Evolutionary conservation across 53 echinoderm and acorn worm genomes (phyloP).

Genomic region (Actinopyga echinites): DNA sequence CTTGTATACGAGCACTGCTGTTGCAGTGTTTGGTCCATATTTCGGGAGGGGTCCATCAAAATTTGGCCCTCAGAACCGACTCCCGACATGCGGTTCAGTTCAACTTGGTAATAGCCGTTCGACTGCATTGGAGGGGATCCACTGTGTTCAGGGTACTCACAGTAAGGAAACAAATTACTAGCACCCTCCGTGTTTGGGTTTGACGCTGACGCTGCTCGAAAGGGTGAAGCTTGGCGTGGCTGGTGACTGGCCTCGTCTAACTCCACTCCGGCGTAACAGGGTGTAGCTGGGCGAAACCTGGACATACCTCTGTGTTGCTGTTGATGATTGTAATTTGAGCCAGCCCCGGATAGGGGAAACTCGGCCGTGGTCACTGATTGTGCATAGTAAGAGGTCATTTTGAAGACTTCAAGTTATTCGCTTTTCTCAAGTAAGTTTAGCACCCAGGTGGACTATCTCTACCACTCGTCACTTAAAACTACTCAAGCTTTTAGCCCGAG

Average conservation of each 20-base stretch:
- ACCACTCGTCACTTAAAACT: conserved; percentile 2
- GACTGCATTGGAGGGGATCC: conserved; percentile 43
- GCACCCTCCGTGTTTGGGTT: conserved; percentile 20
- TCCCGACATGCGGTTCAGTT: conserved; percentile 28
- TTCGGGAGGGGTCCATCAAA: conserved; percentile 36
- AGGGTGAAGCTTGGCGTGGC: conserved; percentile 46
- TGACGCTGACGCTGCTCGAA: conserved; percentile 21
- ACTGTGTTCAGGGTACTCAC: conserved; percentile 37
- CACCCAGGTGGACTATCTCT: background rate
- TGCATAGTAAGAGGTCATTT: conserved; percentile 87
- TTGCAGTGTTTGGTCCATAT: conserved; percentile 14
- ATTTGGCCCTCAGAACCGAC: conserved; percentile 30
- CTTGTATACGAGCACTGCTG: conserved; percentile 41
- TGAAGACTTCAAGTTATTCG: background rate
- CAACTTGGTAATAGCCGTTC: conserved; percentile 43
- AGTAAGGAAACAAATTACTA: background rate
- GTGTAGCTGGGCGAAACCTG: conserved; percentile 36
- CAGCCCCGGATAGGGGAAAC: conserved; percentile 53
- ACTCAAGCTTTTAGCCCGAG: background rate
- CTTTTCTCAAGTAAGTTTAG: background rate
- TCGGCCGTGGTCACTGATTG: conserved; percentile 79
- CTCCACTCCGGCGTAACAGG: conserved; percentile 40
- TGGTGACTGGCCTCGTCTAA: conserved; percentile 31
- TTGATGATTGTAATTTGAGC: conserved; percentile 42
- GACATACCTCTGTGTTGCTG: conserved; percentile 45